phyloP scores from a whole-genome alignment of 2,888 invertebrate species.

The Galerucella calmariensis region DNA sequence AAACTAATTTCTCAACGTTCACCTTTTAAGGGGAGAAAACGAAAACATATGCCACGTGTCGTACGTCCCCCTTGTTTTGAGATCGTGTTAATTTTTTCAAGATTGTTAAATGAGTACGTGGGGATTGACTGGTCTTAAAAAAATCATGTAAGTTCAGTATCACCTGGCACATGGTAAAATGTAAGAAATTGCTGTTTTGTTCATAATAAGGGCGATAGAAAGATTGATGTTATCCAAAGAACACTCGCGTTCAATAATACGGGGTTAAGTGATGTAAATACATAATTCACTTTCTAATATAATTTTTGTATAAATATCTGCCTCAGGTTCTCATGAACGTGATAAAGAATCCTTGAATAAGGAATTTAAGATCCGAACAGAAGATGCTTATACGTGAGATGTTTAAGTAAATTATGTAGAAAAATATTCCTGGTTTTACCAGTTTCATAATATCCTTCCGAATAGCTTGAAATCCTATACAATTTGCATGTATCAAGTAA shows the following conservation, averaged over 20 bases:
- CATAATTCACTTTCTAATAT: background rate
- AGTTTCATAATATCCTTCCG: too few relatives aligned
- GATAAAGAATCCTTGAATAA: too few relatives aligned
- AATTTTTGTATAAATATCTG: too few relatives aligned
- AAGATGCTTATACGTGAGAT: too few relatives aligned
- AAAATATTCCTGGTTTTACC: too few relatives aligned
- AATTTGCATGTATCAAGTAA: too few relatives aligned
- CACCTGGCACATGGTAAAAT: background rate
- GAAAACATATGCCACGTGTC: conserved; percentile 17
- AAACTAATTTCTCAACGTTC: conserved; percentile 11
- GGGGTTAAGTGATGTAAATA: background rate
- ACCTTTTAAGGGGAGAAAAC: conserved; percentile 16
- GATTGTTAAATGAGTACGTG: conserved; percentile 16
- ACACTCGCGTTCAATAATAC: background rate
- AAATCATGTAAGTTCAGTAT: conserved; percentile 1
- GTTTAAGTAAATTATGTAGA: too few relatives aligned
- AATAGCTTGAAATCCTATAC: too few relatives aligned
- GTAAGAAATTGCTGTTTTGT: conserved; percentile 2
- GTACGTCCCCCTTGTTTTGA: conserved; percentile 9
- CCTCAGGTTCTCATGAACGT: too few relatives aligned
- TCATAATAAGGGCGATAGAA: background rate
- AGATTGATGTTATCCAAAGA: background rate
- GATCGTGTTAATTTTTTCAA: conserved; percentile 19
- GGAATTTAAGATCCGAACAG: too few relatives aligned
- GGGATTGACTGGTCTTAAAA: conserved; percentile 8